Conservation (phyloP, 2,797 vertebrate species). For the Gobio occitaniae region DNA sequence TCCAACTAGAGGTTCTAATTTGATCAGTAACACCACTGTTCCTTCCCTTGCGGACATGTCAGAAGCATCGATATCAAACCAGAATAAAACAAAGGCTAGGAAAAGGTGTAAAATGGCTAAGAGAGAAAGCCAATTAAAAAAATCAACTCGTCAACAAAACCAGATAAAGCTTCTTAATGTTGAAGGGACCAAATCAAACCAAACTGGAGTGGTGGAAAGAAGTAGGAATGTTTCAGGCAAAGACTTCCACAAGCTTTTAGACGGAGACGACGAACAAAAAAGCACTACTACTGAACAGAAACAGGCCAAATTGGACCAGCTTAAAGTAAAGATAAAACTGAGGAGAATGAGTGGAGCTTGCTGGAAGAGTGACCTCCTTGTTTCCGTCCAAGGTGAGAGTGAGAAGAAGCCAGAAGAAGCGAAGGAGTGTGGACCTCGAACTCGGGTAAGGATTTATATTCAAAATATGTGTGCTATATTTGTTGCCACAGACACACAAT, state of each 20-base stretch:
- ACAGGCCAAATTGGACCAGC: slow-evolving; percentile 27
- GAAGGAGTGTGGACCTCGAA: neutral
- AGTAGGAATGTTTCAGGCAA: slow-evolving; percentile 19
- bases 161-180: neutral
- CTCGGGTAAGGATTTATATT: slow-evolving; percentile 14
- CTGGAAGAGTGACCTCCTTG: slow-evolving; percentile 73
- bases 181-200: neutral
- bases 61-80: neutral
- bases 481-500: neutral
- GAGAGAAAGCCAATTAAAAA: slow-evolving; percentile 5
- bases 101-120: slow-evolving; percentile 27
- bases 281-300: slow-evolving; percentile 7
- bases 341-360: slow-evolving; percentile 66
- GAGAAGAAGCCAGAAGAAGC: slow-evolving; percentile 27
- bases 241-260: slow-evolving; percentile 40
- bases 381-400: slow-evolving; percentile 57
- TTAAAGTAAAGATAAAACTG: slow-evolving; percentile 72
- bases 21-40: slow-evolving; percentile 2
- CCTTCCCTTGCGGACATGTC: neutral
- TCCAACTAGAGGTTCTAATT: neutral
- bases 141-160: neutral
- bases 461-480: neutral
- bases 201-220: neutral
- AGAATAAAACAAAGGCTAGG: slow-evolving; percentile 26
- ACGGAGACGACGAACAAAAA: slow-evolving; percentile 9